These are phyloP conservation scores for Drosophila longiperda DNA, from an alignment of 2,888 invertebrate genomes.

Conservation along the genomic window DNA sequence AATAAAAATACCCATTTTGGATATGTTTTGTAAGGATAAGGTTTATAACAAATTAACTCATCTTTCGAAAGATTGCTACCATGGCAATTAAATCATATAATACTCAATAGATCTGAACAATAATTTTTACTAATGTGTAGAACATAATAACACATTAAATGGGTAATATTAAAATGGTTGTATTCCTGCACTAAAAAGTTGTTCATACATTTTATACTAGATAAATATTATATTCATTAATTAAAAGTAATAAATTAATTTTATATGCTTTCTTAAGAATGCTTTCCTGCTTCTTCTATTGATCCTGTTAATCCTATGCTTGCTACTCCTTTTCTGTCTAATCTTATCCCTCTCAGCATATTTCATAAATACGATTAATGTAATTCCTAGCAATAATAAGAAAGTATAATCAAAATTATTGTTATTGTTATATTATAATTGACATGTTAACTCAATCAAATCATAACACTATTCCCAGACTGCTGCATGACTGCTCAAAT, in stretches of 20 bases:
- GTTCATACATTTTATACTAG: fast-evolving
- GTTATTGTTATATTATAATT: not conserved
- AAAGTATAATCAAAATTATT: not conserved
- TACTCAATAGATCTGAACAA: not conserved
- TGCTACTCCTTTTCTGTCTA: not conserved
- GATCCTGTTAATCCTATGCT: not conserved
- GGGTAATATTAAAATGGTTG: not conserved
- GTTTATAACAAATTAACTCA: fast-evolving
- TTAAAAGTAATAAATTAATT: not conserved
- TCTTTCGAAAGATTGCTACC: not conserved
- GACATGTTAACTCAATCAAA: not conserved
- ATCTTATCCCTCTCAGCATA: not conserved
- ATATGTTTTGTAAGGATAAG: fast-evolving
- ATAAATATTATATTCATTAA: not conserved
- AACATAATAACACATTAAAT: not conserved
- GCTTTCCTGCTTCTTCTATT: not conserved
- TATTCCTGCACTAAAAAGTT: not conserved
- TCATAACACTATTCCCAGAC: not conserved
- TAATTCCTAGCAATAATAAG: not conserved
- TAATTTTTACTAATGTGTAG: fast-evolving
- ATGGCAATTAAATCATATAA: not conserved
- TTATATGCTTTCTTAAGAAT: too few species aligned
- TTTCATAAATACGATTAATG: not conserved
- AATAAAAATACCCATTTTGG: not conserved
- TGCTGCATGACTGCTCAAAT: not conserved